These are phyloP conservation scores for Vicugna pacos DNA, from an alignment of 2,113 vertebrate genomes.

Conservation along the genomic window DNA sequence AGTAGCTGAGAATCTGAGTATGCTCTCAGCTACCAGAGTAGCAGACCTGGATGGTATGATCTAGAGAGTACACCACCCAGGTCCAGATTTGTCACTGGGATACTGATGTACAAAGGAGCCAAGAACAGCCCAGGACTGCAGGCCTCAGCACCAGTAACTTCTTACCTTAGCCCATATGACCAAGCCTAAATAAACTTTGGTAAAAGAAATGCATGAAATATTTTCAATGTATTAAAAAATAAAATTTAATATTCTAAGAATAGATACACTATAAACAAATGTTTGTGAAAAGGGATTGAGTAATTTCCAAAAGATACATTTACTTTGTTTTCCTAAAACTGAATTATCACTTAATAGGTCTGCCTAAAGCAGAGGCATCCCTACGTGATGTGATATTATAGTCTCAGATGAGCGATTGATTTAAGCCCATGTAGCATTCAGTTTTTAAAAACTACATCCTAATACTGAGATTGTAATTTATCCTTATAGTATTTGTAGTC, in stretches of 20 bases:
- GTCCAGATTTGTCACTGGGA: background rate
- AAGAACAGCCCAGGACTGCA: background rate
- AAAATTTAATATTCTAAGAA: conserved; percentile 27
- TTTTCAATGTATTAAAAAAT: conserved; percentile 19
- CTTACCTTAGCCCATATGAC: background rate
- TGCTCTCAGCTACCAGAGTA: background rate
- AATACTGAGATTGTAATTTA: background rate
- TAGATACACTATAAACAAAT: background rate
- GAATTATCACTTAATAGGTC: conserved; percentile 49
- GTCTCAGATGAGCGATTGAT: background rate
- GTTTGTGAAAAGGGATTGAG: background rate
- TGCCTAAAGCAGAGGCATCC: background rate
- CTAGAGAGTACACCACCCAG: background rate
- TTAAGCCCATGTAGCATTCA: background rate
- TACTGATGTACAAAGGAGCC: background rate
- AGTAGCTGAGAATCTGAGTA: background rate
- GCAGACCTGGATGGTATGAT: background rate
- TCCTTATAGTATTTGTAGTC: background rate
- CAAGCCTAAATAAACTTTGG: conserved; percentile 6
- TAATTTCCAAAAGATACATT: conserved; percentile 33
- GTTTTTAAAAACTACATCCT: background rate
- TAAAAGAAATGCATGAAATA: background rate
- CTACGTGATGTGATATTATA: background rate
- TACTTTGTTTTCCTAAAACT: conserved; percentile 38
- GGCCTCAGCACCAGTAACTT: background rate